phyloP scores from a whole-genome alignment of 2,113 vertebrate genomes.

The Misgurnus mizolepis region DNA sequence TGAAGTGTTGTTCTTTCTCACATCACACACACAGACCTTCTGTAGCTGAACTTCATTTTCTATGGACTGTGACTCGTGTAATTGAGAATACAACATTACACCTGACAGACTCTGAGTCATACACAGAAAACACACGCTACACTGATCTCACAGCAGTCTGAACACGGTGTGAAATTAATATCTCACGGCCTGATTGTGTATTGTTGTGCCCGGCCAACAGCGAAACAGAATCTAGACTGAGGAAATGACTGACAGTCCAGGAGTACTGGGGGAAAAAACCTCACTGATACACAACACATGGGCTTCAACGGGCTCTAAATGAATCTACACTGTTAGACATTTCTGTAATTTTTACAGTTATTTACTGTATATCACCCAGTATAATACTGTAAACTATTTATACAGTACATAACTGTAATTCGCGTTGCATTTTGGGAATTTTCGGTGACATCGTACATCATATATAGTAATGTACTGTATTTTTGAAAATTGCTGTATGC shows the following conservation, averaged over 20 bases:
- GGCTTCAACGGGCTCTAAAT: too few relatives aligned
- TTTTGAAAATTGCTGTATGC: too few relatives aligned
- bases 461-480: too few relatives aligned
- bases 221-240: background rate
- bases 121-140: background rate
- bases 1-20: background rate
- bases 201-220: background rate
- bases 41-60: background rate
- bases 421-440: too few relatives aligned
- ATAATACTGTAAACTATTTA: too few relatives aligned
- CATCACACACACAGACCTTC: background rate
- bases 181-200: background rate
- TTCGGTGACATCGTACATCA: too few relatives aligned
- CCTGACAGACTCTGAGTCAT: background rate
- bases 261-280: too few relatives aligned
- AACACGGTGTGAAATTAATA: conserved; percentile 15
- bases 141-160: background rate
- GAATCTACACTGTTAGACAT: too few relatives aligned
- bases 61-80: conserved; percentile 12
- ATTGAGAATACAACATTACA: conserved; percentile 2
- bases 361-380: too few relatives aligned
- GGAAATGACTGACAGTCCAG: background rate
- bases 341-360: too few relatives aligned
- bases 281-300: too few relatives aligned
- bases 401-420: too few relatives aligned